These are phyloP conservation scores for Drosophila hamatofila DNA, from an alignment of 2,888 invertebrate genomes.

Conservation along the genomic window DNA sequence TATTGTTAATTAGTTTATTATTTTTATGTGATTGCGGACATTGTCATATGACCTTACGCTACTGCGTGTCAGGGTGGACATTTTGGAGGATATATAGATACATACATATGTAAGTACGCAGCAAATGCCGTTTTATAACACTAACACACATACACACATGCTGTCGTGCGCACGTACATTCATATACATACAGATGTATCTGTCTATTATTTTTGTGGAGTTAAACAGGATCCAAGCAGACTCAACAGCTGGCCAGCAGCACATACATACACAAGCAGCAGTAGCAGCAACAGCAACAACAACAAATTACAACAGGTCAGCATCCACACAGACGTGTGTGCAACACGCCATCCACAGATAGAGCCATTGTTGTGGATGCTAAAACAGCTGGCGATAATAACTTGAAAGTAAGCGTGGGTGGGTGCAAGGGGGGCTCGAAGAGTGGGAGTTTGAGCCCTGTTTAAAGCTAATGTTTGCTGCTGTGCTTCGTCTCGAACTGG, in stretches of 20 bases:
- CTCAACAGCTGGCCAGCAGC: slow-evolving; percentile 59
- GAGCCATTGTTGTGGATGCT: slow-evolving; percentile 62
- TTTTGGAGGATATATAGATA: slow-evolving; percentile 59
- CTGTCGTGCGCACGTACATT: slow-evolving; percentile 11
- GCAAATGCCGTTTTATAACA: slow-evolving; percentile 61
- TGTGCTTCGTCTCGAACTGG: slow-evolving; percentile 22
- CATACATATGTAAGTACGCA: slow-evolving; percentile 11
- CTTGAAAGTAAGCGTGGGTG: slow-evolving; percentile 21
- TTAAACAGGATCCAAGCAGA: slow-evolving; percentile 59
- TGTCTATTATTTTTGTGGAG: slow-evolving; percentile 32
- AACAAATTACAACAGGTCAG: slow-evolving; percentile 63
- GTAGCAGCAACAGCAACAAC: slow-evolving; percentile 56
- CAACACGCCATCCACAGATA: slow-evolving; percentile 49
- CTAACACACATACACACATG: slow-evolving; percentile 13
- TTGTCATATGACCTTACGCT: slow-evolving; percentile 13
- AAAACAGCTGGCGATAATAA: slow-evolving; percentile 67
- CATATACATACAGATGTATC: no score
- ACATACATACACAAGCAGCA: slow-evolving; percentile 39
- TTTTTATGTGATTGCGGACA: not conserved
- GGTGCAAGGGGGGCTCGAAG: slow-evolving; percentile 3
- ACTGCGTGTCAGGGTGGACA: slow-evolving; percentile 57
- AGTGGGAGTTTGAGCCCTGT: slow-evolving; percentile 16
- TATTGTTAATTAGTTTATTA: not conserved
- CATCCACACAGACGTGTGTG: slow-evolving; percentile 58
- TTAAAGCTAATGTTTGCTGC: slow-evolving; percentile 30